A percentile compares a stretch with the other conserved stretches of the same genome.
Evolutionary conservation across 2,888 invertebrate species (phyloP).

Genomic region (Nemurella pictetii): DNA sequence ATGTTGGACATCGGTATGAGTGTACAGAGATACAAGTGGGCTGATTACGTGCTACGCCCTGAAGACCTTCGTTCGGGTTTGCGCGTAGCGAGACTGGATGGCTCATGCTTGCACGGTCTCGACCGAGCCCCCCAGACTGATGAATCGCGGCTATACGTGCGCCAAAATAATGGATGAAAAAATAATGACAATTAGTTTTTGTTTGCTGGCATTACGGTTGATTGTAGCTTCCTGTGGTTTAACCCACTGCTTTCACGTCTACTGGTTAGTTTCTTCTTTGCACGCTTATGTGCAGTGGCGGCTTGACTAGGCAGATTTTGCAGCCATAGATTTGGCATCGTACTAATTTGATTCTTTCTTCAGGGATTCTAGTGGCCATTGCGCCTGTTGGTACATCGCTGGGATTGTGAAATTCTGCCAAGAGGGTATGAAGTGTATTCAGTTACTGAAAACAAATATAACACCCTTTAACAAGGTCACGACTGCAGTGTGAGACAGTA

Average conservation of each 20-base stretch:
- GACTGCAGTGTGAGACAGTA: too few relatives aligned
- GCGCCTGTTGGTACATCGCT: too few relatives aligned
- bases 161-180: neutral
- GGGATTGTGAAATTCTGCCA: too few relatives aligned
- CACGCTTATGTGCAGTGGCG: too few relatives aligned
- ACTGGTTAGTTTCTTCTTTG: too few relatives aligned
- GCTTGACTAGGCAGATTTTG: too few relatives aligned
- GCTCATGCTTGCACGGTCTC: neutral
- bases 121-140: neutral
- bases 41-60: constrained; percentile 10
- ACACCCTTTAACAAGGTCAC: too few relatives aligned
- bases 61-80: constrained; percentile 13
- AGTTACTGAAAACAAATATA: too few relatives aligned
- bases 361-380: too few relatives aligned
- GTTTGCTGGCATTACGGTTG: neutral
- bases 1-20: neutral
- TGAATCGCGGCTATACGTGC: neutral
- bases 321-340: too few relatives aligned
- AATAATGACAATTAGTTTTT: neutral
- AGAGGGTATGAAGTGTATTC: too few relatives aligned
- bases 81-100: neutral
- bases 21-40: constrained; percentile 4
- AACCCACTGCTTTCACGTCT: neutral
- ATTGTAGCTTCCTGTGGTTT: neutral
- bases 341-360: too few relatives aligned